Base-by-base conservation (phyloP, 2,888 invertebrate species). In the Hirtodrosophila histrioides region DNA sequence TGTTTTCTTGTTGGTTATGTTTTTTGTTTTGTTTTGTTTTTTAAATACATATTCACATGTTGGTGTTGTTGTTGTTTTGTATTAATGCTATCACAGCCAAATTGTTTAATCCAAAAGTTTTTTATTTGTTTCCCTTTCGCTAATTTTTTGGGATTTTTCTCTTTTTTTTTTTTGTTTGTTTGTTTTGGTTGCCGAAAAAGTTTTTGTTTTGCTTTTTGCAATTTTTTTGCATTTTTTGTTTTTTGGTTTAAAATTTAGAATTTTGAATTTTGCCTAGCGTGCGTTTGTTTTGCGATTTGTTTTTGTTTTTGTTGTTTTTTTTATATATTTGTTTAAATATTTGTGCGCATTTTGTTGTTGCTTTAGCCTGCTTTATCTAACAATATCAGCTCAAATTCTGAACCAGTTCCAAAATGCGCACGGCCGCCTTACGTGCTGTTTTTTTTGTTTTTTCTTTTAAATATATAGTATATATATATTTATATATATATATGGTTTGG, bases 11-110 rank as follows among this genome's bases (percentile, higher is more conserved):
- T 17, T 17, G 17, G 7, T 31, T 9, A 31, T 6, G 4, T 58
- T 40, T 40, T 37, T 45, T 36, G 17, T 31, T 51, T 57, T 44
- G 62, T 70, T 71, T 69, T 70, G 70, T 69, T 31, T 31, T 78
- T 72, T 63, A 55, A 68, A 57, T 58, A 54, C 49, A 46, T 67
- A 37, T 53, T 48, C 40, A 51, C 53, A 46, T 61, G 17, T 31
- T 33, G 23, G 27, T 51, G 11, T 51, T 53, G 8, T 44, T 48
- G 33, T 45, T 49, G 31, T 61, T 53, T 55, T 64, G 68, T 78
- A 75, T 71, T 86, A 88, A 88, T 89, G 88, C 90, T 91, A 91
- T 91, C 91, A 91, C 91, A 91, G 91, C 91, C 91, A 91, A 91
- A 91, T 91, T 90, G 84, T 90, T 90, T 87, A 88, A 89, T 89